Evolutionary conservation across 2,888 invertebrate genomes (phyloP).

Genomic region (Mycalesis mineus): DNA sequence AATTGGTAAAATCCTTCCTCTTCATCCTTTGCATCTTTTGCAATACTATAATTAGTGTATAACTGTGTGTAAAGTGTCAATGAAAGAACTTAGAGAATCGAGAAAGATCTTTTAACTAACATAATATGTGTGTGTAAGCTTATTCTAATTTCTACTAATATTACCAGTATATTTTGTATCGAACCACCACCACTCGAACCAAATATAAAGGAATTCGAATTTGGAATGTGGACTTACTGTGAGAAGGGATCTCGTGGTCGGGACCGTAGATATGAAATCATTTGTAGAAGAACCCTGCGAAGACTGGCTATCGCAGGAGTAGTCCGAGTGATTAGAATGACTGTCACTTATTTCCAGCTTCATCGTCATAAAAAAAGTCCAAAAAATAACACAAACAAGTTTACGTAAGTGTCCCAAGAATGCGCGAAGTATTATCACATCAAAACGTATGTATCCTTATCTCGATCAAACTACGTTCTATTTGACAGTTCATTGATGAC

Average conservation of each 20-base stretch:
- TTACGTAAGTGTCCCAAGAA: constrained; percentile 46
- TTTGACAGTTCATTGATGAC: constrained; percentile 62
- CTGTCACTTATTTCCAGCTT: constrained; percentile 80
- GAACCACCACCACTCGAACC: no score
- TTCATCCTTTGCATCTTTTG: no score
- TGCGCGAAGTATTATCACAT: constrained; percentile 39
- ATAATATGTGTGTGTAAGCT: no score
- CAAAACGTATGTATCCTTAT: constrained; percentile 28
- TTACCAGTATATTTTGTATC: no score
- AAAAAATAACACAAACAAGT: constrained; percentile 36
- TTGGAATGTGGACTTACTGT: constrained; percentile 50
- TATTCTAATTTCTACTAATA: no score
- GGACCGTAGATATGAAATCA: constrained; percentile 60
- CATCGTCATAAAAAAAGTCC: constrained; percentile 66
- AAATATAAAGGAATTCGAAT: not conserved
- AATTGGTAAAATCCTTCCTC: no score
- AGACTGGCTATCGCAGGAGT: constrained; percentile 79
- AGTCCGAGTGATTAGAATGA: constrained; percentile 79
- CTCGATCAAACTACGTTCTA: constrained; percentile 31
- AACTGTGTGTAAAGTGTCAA: no score
- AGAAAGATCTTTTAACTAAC: no score
- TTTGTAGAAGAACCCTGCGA: constrained; percentile 78
- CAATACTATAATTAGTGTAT: no score
- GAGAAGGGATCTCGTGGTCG: constrained; percentile 57
- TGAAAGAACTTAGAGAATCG: no score